Percentiles rank a stretch among this genome's conserved stretches.
phyloP scores from a whole-genome alignment of 2,113 vertebrate species.

The Aramus guarauna region DNA sequence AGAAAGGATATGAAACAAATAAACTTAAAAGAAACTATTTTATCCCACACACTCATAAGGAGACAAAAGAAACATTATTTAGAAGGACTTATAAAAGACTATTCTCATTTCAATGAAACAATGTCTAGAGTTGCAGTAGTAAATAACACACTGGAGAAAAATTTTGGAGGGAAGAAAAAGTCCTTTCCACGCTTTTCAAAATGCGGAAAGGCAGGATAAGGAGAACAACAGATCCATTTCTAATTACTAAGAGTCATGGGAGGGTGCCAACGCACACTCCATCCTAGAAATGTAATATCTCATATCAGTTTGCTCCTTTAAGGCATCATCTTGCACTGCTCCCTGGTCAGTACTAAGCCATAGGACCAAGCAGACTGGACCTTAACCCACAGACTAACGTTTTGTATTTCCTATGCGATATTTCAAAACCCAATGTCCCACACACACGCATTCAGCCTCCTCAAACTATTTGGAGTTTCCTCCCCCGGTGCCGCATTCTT shows the following conservation, averaged over 20 bases:
- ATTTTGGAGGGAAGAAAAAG: not conserved
- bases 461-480: not conserved
- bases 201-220: not conserved
- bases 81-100: not conserved
- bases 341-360: not conserved
- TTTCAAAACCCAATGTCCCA: not conserved
- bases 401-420: not conserved
- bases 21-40: not conserved
- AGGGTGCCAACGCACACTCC: not conserved
- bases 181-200: not conserved
- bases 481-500: not conserved
- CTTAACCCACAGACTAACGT: not conserved
- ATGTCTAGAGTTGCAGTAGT: not conserved
- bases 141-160: not conserved
- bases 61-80: not conserved
- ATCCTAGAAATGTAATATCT: not conserved
- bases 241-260: not conserved
- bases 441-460: not conserved
- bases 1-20: not conserved
- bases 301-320: not conserved
- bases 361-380: not conserved
- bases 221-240: not conserved
- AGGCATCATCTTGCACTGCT: not conserved
- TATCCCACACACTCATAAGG: not conserved
- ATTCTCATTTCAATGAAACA: not conserved